Evolutionary conservation across 2,113 vertebrate species (phyloP).

Genomic region (Periophthalmodon schlosseri): DNA sequence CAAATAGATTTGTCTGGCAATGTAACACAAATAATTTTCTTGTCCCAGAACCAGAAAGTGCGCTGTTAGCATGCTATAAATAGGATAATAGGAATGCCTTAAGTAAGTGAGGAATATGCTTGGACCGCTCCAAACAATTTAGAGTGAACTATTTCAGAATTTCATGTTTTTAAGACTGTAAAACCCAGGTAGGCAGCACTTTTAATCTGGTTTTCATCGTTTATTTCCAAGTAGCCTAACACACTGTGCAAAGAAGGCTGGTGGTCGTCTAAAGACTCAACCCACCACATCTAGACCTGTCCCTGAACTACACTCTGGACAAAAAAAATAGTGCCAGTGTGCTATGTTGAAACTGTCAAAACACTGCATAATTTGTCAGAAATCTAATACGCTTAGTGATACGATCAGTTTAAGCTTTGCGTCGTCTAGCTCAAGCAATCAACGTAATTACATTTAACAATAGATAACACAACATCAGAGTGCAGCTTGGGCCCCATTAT

Average conservation of each 20-base stretch:
- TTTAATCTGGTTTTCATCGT: background rate
- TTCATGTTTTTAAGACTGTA: too few species aligned
- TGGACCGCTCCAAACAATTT: too few species aligned
- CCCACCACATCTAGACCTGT: background rate
- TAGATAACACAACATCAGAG: conserved; percentile 67
- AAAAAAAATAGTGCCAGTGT: conserved; percentile 33
- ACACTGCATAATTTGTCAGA: conserved; percentile 2
- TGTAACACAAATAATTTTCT: too few species aligned
- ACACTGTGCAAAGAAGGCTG: background rate
- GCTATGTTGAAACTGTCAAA: conserved; percentile 2
- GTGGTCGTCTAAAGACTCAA: background rate
- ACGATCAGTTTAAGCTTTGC: conserved; percentile 46
- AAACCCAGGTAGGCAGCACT: too few species aligned
- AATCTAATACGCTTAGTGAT: conserved; percentile 37
- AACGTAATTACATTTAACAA: conserved; percentile 66
- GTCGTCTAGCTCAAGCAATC: conserved; percentile 34
- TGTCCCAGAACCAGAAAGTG: too few species aligned
- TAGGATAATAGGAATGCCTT: too few species aligned
- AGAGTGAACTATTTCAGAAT: too few species aligned
- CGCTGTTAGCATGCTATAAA: too few species aligned
- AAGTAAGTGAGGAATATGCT: too few species aligned
- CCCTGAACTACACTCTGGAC: background rate
- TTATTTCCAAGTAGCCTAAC: background rate
- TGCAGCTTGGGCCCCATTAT: conserved; percentile 53
- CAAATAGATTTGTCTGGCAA: too few species aligned